Evolutionary conservation across 2,888 invertebrate species (phyloP).

Genomic region (Synergus laeviventris): DNA sequence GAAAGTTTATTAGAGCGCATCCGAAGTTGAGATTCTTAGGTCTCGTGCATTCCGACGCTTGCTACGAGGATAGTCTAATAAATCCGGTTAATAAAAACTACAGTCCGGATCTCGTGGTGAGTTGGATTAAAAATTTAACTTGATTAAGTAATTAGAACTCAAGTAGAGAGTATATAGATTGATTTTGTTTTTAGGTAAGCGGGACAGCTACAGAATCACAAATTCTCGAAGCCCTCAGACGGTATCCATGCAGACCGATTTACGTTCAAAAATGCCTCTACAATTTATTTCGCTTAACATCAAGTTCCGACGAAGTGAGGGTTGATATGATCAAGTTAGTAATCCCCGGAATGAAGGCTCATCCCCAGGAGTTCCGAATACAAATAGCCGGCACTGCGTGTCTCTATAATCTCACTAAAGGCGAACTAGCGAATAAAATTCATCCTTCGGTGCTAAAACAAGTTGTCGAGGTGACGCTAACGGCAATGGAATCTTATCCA

Average conservation of each 20-base stretch:
- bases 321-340: slow-evolving; percentile 82
- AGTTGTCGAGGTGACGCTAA: slow-evolving; percentile 81
- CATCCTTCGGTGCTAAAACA: slow-evolving; percentile 81
- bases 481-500: slow-evolving; percentile 83
- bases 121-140: slow-evolving; percentile 49
- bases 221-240: slow-evolving; percentile 79
- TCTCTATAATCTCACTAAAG: slow-evolving; percentile 84
- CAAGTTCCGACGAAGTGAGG: slow-evolving; percentile 77
- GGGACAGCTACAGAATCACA: slow-evolving; percentile 80
- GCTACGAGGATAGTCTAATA: slow-evolving; percentile 77
- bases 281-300: slow-evolving; percentile 79
- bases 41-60: slow-evolving; percentile 78
- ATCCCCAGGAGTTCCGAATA: slow-evolving; percentile 80
- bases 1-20: slow-evolving; percentile 76
- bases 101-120: slow-evolving; percentile 75
- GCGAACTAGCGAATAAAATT: slow-evolving; percentile 80
- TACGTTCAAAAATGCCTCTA: slow-evolving; percentile 84
- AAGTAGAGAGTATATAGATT: background rate
- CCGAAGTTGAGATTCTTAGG: slow-evolving; percentile 78
- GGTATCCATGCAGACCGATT: slow-evolving; percentile 78
- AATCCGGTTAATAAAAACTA: slow-evolving; percentile 75
- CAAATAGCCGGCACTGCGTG: slow-evolving; percentile 88
- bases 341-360: slow-evolving; percentile 77
- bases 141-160: background rate
- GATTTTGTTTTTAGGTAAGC: slow-evolving; percentile 73